phyloP scores from a whole-genome alignment of 2,888 invertebrate genomes.

The Cybosia mesomella region DNA sequence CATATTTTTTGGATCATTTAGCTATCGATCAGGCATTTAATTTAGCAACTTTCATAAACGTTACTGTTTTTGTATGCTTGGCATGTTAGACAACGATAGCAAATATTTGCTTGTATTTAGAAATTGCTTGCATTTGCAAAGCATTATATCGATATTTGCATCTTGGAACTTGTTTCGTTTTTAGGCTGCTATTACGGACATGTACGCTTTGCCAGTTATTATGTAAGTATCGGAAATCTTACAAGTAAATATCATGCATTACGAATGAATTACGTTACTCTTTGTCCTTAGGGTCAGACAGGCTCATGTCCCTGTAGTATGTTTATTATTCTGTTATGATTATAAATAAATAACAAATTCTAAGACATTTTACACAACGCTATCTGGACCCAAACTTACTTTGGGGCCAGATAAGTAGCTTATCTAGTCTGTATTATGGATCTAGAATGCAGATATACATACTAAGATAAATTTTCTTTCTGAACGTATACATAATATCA shows the following conservation, averaged over 20 bases:
- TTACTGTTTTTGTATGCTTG: slow-evolving; percentile 21
- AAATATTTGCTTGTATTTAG: slow-evolving; percentile 22
- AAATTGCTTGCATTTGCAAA: too few relatives aligned
- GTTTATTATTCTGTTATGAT: neutral
- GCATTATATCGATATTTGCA: slow-evolving; percentile 25
- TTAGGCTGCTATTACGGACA: slow-evolving; percentile 11
- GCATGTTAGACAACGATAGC: slow-evolving; percentile 22
- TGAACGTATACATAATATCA: too few relatives aligned
- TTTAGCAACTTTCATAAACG: neutral
- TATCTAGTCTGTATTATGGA: too few relatives aligned
- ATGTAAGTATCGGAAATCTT: neutral
- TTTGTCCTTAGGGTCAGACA: slow-evolving; percentile 32
- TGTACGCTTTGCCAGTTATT: neutral
- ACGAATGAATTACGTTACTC: slow-evolving; percentile 30
- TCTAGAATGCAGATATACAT: too few relatives aligned
- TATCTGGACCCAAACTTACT: too few relatives aligned
- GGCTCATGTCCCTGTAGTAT: slow-evolving; percentile 21
- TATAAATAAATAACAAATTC: neutral
- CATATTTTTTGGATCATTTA: neutral
- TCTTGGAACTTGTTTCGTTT: slow-evolving; percentile 17
- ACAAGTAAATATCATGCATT: slow-evolving; percentile 10
- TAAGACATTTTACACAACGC: too few relatives aligned
- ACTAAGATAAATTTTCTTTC: too few relatives aligned
- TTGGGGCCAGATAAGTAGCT: too few relatives aligned
- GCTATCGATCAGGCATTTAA: neutral